phyloP scores from a whole-genome alignment of 2,113 vertebrate species.

The Apus apus region DNA sequence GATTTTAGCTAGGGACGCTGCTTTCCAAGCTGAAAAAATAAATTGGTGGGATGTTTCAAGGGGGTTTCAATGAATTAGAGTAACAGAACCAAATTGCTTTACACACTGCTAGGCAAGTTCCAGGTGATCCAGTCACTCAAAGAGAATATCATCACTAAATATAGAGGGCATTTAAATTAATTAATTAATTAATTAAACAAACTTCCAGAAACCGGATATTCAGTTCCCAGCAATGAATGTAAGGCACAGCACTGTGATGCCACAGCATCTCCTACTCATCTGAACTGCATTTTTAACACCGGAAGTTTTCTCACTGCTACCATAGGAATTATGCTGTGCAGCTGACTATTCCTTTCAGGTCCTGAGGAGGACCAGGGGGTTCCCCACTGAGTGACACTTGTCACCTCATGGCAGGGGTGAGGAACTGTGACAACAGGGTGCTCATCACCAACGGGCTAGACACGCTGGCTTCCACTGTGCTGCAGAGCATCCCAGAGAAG shows the following conservation, averaged over 20 bases:
- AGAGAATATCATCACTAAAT: neutral
- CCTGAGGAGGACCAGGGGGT: neutral
- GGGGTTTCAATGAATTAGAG: neutral
- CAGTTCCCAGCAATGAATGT: neutral
- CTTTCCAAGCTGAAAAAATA: neutral
- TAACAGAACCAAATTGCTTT: neutral
- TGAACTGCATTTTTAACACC: neutral
- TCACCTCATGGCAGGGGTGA: neutral
- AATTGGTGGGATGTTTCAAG: neutral
- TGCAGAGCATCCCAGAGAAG: neutral
- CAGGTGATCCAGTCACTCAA: neutral
- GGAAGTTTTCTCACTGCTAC: neutral
- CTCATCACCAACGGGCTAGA: neutral
- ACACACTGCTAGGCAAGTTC: neutral
- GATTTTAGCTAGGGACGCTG: neutral
- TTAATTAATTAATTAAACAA: too few species aligned
- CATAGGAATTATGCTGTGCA: neutral
- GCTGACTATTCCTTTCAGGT: neutral
- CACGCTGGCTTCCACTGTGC: fast-evolving
- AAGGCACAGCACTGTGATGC: neutral
- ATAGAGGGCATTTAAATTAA: neutral
- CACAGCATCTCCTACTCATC: neutral
- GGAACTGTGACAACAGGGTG: neutral
- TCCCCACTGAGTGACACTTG: fast-evolving
- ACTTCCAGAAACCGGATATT: neutral